These are phyloP conservation scores for Enteromius mattozi DNA, from an alignment of 2,797 vertebrate genomes.

Conservation along the genomic window DNA sequence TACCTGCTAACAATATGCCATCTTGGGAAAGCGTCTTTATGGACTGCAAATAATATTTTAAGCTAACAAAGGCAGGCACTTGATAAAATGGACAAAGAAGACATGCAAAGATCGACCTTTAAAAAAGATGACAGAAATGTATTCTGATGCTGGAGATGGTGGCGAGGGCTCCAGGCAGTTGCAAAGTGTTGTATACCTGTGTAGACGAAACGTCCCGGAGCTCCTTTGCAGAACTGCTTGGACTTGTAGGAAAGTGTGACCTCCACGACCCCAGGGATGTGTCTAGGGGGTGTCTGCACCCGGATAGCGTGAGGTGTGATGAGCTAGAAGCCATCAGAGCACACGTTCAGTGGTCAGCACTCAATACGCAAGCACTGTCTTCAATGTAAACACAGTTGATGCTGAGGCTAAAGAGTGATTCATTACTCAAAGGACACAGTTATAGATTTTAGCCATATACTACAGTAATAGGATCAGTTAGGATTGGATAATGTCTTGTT, in stretches of 20 bases:
- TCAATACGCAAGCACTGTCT: constrained; percentile 46
- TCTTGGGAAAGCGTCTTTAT: constrained; percentile 37
- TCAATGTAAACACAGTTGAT: constrained; percentile 23
- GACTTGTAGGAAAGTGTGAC: constrained; percentile 96
- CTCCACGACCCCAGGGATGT: constrained; percentile 95
- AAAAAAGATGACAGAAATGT: constrained; percentile 36
- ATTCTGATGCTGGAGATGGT: not conserved
- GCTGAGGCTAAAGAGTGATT: constrained; percentile 12
- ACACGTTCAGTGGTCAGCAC: constrained; percentile 48
- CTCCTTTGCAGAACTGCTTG: constrained; percentile 97
- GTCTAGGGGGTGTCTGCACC: constrained; percentile 93
- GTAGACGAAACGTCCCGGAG: constrained; percentile 92
- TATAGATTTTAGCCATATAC: constrained; percentile 11
- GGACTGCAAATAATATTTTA: not conserved
- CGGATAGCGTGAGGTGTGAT: constrained; percentile 95
- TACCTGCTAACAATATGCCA: constrained; percentile 1
- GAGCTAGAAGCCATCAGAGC: constrained; percentile 76
- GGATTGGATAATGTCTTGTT: not conserved
- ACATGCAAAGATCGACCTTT: constrained; percentile 30
- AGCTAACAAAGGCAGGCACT: constrained; percentile 14
- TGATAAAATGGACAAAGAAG: constrained; percentile 12
- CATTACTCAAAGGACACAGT: constrained; percentile 10
- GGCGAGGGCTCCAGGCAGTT: constrained; percentile 22
- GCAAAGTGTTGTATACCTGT: constrained; percentile 79
- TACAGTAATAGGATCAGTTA: not conserved